Percentiles rank a stretch among this genome's conserved stretches.
phyloP scores from a whole-genome alignment of 2,113 vertebrate genomes.

The Bujurquina vittata region DNA sequence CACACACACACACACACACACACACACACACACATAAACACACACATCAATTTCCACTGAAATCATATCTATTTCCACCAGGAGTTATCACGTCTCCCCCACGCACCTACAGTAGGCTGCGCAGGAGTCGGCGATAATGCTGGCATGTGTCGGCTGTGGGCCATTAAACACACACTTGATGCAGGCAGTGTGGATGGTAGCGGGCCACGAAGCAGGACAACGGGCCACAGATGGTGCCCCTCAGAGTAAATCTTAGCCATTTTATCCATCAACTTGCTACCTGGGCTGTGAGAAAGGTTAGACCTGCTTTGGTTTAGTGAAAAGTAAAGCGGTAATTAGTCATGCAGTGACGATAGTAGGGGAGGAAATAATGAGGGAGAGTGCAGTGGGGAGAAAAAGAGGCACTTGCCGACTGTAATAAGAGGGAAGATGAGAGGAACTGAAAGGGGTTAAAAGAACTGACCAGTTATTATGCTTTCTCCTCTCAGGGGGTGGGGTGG shows the following conservation, averaged over 20 bases:
- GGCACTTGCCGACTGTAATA: not conserved
- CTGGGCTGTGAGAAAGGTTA: conserved; percentile 15
- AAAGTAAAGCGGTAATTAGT: conserved; percentile 39
- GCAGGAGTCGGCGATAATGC: conserved; percentile 21
- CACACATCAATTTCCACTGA: conserved; percentile 9
- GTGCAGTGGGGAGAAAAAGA: conserved; percentile 12
- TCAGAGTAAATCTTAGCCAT: conserved; percentile 47
- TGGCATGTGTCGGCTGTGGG: conserved; percentile 14
- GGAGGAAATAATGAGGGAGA: conserved; percentile 41
- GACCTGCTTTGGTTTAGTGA: conserved; percentile 12
- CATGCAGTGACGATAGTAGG: not conserved
- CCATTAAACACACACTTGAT: conserved; percentile 54
- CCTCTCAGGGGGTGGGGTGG: not conserved
- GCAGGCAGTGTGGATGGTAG: conserved; percentile 19
- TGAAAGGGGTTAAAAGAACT: conserved; percentile 24
- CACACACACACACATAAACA: not conserved
- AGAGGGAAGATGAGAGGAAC: not conserved
- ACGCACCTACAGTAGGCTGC: conserved; percentile 1
- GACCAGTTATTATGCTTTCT: conserved; percentile 18
- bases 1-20: not conserved
- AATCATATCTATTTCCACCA: conserved; percentile 22
- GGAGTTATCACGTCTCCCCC: conserved; percentile 19
- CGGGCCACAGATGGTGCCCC: conserved; percentile 42
- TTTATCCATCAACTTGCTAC: conserved; percentile 38
- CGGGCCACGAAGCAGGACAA: conserved; percentile 23